Evolutionary conservation across 1,140 invertebrate species (phyloP).

Genomic region (Rhynchophorus ferrugineus): DNA sequence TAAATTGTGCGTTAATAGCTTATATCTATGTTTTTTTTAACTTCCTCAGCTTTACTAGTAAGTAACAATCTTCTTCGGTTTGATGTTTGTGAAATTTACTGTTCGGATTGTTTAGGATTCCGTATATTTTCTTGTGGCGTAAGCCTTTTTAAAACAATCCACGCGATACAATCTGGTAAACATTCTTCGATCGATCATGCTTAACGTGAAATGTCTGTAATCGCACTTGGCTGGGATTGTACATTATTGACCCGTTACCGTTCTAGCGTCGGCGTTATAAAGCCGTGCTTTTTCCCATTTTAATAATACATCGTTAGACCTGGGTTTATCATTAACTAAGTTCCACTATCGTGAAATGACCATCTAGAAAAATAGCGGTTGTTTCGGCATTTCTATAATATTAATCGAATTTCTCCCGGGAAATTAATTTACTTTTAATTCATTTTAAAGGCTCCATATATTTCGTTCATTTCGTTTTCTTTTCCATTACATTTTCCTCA

Average conservation of each 20-base stretch:
- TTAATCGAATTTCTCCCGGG: neutral
- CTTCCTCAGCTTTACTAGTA: too few species aligned
- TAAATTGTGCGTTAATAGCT: neutral
- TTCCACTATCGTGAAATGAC: neutral
- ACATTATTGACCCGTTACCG: constrained; percentile 23
- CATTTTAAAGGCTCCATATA: too few species aligned
- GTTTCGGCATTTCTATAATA: neutral
- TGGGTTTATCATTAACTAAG: constrained; percentile 11
- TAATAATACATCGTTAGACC: constrained; percentile 8
- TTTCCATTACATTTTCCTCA: too few species aligned
- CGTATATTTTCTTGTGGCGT: too few species aligned
- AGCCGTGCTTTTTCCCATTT: neutral
- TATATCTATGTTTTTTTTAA: neutral
- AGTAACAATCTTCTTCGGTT: too few species aligned
- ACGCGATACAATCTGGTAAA: constrained; percentile 4
- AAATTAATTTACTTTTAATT: too few species aligned
- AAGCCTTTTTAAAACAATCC: neutral
- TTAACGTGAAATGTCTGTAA: constrained; percentile 3
- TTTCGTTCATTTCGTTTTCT: too few species aligned
- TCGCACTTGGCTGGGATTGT: constrained; percentile 12
- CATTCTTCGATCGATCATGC: neutral
- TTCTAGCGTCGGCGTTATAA: constrained; percentile 6
- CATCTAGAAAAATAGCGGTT: neutral
- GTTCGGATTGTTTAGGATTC: too few species aligned
- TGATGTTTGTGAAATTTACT: too few species aligned